A percentile compares a stretch with the other conserved stretches of the same genome.
Evolutionary conservation across 2,888 invertebrate species (phyloP).

Genomic region (Graphium colonna): DNA sequence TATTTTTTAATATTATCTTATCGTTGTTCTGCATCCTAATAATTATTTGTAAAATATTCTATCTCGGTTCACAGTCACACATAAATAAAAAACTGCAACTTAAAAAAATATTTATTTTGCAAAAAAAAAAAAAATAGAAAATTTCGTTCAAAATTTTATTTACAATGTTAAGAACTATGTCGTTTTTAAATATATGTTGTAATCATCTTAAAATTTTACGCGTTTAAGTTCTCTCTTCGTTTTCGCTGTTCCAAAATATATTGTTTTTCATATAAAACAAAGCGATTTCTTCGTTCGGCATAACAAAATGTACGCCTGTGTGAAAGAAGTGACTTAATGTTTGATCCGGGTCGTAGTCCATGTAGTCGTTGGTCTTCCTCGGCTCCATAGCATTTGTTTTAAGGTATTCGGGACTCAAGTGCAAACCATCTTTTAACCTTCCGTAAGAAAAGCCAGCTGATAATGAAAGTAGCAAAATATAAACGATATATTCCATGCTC

Average conservation of each 20-base stretch:
- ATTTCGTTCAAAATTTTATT: background rate
- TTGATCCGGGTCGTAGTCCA: slow-evolving; percentile 52
- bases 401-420: slow-evolving; percentile 52
- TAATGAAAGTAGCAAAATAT: slow-evolving; percentile 36
- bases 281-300: slow-evolving; percentile 16
- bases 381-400: slow-evolving; percentile 44
- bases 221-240: background rate
- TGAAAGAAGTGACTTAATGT: slow-evolving; percentile 25
- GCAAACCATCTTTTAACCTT: slow-evolving; percentile 39
- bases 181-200: too few relatives aligned
- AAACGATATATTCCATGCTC: slow-evolving; percentile 46
- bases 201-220: too few relatives aligned
- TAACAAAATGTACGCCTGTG: slow-evolving; percentile 25
- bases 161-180: background rate
- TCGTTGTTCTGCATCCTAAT: too few relatives aligned
- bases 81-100: background rate
- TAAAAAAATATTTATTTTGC: background rate
- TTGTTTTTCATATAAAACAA: slow-evolving; percentile 29
- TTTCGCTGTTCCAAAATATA: background rate
- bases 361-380: slow-evolving; percentile 50
- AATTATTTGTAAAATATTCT: too few relatives aligned
- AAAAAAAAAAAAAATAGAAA: background rate
- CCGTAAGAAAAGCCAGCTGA: background rate
- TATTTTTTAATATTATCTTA: too few relatives aligned
- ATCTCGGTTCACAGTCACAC: too few relatives aligned